Evolutionary conservation across 2,797 vertebrate species (phyloP), one percentile per base, ranked within the genome.

Genomic region (Brachymystax lenok): DNA sequence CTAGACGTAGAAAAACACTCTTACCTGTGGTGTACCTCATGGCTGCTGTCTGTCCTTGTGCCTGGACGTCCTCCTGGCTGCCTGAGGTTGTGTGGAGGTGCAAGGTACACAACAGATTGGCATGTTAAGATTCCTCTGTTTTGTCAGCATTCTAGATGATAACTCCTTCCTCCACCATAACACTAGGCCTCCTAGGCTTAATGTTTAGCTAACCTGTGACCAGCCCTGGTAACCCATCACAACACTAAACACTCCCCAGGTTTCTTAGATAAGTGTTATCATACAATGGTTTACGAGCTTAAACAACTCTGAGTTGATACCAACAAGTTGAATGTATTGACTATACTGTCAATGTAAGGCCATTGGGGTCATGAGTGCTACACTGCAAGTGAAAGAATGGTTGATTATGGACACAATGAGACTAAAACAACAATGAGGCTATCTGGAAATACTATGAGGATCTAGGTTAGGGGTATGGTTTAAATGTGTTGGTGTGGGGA

Each of bases 1-100:
- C 16, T 28, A 54, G 13, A 71, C 28, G 2, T 10, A 59, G 17
- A 59, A 28, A 35, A 21, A 19, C 19, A 24, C 28, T 56, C 88
- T 14, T 90, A 94, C 94, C 93, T 91, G 88, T 75, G 71, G 71
- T 90, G 84, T 92, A 88, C 88, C 91, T 93, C 92, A 94, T 91
- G 83, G 56, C 56, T 84, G 82, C 63, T 24, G 79, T 51, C 28
- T 40, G 27, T 14, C 75, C 79, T 24, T 19, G 56, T 14, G 76
- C 1, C 4, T 64, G 85, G 51, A 40, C 79, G 24, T 12, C 2
- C 17, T 27, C 27, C 70, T 30, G 14, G 5, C 51, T 72, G 27
- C 16, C 14, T 8, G 14, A 5, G 50, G 27, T 27, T 51, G 72
- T 74, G 69, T 83, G 72, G 85, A 81, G 78, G 92, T 88, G 81